These are phyloP conservation scores for Darevskia nairensis DNA, from an alignment of 2,797 vertebrate genomes.

Conservation along the genomic window DNA sequence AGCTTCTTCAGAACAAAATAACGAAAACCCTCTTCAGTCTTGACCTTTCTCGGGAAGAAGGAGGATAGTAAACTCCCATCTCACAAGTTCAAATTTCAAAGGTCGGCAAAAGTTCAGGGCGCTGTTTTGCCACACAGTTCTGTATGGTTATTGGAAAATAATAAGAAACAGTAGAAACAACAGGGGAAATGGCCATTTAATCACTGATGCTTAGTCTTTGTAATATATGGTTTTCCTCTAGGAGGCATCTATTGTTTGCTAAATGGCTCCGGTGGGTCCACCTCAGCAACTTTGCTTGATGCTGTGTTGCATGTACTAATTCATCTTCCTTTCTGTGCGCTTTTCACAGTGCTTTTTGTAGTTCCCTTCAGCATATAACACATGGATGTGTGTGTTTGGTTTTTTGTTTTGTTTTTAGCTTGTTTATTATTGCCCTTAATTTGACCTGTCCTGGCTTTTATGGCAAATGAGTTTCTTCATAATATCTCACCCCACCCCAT, in stretches of 20 bases:
- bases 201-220: conserved; percentile 29
- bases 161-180: conserved; percentile 47
- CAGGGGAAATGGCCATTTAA: conserved; percentile 3
- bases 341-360: conserved; percentile 29
- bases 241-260: conserved; percentile 5
- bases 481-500: conserved; percentile 29
- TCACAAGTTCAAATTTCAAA: conserved; percentile 53
- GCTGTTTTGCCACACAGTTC: conserved; percentile 41
- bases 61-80: conserved; percentile 10
- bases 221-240: conserved; percentile 47
- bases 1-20: neutral
- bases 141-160: conserved; percentile 56
- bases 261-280: conserved; percentile 23
- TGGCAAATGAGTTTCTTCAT: conserved; percentile 31
- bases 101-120: conserved; percentile 53
- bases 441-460: conserved; percentile 4
- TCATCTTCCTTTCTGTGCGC: conserved; percentile 21
- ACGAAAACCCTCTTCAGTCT: conserved; percentile 40
- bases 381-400: conserved; percentile 8
- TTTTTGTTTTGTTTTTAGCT: neutral
- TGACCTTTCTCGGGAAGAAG: fast-evolving
- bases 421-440: conserved; percentile 26
- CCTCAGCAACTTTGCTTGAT: conserved; percentile 20
- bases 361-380: conserved; percentile 33
- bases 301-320: conserved; percentile 8